Conservation (phyloP, 2,113 vertebrate genomes). For the Connochaetes taurinus region DNA sequence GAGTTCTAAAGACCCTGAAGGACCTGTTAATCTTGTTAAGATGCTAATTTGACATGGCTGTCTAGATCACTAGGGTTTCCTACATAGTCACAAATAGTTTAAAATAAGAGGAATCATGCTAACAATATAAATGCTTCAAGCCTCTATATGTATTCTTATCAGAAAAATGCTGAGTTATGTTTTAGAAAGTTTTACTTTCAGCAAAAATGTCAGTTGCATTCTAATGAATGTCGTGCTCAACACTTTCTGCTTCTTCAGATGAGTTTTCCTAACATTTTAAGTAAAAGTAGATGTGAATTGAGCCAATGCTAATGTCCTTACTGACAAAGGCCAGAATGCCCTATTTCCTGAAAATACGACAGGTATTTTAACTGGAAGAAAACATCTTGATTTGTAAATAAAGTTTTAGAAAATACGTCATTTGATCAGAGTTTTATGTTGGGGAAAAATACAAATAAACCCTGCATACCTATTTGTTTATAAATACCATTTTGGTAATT, state of each 20-base stretch:
- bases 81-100: background rate
- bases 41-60: background rate
- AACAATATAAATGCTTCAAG: slow-evolving; percentile 32
- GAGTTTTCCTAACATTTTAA: background rate
- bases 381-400: background rate
- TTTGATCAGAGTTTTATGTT: background rate
- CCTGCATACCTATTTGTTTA: background rate
- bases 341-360: background rate
- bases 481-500: background rate
- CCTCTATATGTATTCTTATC: background rate
- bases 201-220: background rate
- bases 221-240: background rate
- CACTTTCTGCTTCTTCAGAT: background rate
- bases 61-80: background rate
- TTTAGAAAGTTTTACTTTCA: slow-evolving; percentile 46
- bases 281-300: background rate
- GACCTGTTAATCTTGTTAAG: background rate
- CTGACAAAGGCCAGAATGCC: background rate
- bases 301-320: background rate
- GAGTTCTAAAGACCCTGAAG: background rate
- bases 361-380: background rate
- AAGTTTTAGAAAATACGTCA: background rate
- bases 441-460: background rate
- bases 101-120: background rate
- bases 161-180: slow-evolving; percentile 38